A percentile compares a stretch with the other conserved stretches of the same genome.
These are phyloP conservation scores for Euproctis similis DNA, from an alignment of 2,888 invertebrate genomes.

Conservation along the genomic window DNA sequence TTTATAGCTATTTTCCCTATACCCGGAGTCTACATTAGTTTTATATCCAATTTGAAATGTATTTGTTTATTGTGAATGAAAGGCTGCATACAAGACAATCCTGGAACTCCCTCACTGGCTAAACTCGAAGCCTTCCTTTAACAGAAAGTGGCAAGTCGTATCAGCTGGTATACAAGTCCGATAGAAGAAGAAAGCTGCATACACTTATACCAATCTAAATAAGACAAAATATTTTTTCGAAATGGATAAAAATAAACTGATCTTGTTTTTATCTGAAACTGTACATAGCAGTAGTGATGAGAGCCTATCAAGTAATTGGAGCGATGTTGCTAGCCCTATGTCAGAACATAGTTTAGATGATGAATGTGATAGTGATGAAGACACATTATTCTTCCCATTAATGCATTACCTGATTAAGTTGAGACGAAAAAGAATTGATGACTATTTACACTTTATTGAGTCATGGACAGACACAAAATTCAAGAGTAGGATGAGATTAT, in stretches of 20 bases:
- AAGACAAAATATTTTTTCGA: no score
- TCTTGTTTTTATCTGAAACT: slow-evolving; percentile 33
- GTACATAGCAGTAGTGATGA: slow-evolving; percentile 30
- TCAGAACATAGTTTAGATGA: slow-evolving; percentile 34
- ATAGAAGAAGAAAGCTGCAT: no score
- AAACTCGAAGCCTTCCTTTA: no score
- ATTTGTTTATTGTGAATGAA: no score
- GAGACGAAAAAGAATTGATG: slow-evolving; percentile 42
- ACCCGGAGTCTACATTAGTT: no score
- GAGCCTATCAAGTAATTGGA: slow-evolving; percentile 41
- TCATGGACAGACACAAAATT: slow-evolving; percentile 51
- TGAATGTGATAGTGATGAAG: slow-evolving; percentile 29
- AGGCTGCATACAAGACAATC: no score
- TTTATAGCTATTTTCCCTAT: no score
- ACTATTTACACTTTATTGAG: slow-evolving; percentile 48
- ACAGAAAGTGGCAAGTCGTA: no score
- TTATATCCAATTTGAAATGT: no score
- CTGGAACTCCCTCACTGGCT: no score
- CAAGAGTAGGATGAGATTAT: slow-evolving; percentile 43
- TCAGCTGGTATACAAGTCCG: no score
- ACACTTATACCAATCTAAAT: no score
- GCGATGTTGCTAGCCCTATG: slow-evolving; percentile 32
- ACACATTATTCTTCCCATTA: slow-evolving; percentile 44
- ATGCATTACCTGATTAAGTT: slow-evolving; percentile 47
- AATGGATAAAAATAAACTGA: slow-evolving; percentile 31